Percentiles rank a stretch among this genome's conserved stretches.
phyloP scores from a whole-genome alignment of 2,797 vertebrate species.

The Pyrrhura leucotis region DNA sequence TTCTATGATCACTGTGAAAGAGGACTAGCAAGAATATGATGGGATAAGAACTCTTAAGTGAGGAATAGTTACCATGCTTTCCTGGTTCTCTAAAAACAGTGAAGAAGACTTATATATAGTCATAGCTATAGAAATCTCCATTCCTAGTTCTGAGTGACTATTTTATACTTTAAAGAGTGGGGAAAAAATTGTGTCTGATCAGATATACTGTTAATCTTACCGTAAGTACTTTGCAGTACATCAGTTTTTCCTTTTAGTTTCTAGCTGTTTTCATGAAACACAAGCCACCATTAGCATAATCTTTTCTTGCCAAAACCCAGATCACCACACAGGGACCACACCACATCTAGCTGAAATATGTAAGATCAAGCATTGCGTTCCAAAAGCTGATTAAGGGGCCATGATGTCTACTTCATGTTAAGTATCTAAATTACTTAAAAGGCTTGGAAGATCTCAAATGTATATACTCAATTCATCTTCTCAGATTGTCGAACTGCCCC shows the following conservation, averaged over 20 bases:
- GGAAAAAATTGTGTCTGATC: background rate
- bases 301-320: background rate
- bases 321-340: background rate
- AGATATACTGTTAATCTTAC: background rate
- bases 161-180: background rate
- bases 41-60: background rate
- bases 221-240: background rate
- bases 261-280: background rate
- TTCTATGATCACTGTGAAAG: background rate
- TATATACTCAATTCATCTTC: conserved; percentile 20
- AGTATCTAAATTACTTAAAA: background rate
- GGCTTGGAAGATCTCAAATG: conserved; percentile 1
- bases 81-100: background rate
- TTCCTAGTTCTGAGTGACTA: background rate
- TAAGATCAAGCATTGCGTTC: background rate
- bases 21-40: background rate
- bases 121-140: background rate
- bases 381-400: background rate
- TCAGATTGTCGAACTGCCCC: conserved; percentile 5
- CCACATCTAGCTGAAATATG: background rate
- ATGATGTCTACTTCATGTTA: background rate
- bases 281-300: background rate
- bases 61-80: background rate
- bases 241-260: background rate
- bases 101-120: background rate